Evolutionary conservation across 2,797 vertebrate species (phyloP).

Genomic region (Lutjanus campechanus): DNA sequence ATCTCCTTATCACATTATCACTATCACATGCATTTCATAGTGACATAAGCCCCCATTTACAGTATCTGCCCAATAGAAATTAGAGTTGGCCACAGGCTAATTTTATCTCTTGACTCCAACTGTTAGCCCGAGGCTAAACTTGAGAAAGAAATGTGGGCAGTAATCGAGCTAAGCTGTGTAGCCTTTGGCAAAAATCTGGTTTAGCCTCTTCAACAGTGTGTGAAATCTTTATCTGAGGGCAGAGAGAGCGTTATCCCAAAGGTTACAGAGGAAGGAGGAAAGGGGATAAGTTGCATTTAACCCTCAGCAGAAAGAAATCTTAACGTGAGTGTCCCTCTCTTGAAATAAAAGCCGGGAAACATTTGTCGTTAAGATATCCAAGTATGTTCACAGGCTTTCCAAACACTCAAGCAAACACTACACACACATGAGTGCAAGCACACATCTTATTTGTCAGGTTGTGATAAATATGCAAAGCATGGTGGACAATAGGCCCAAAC

Average conservation of each 20-base stretch:
- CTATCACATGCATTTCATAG: constrained; percentile 54
- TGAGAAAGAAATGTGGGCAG: constrained; percentile 53
- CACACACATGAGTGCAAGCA: constrained; percentile 2
- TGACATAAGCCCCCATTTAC: constrained; percentile 54
- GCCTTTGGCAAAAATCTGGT: constrained; percentile 60
- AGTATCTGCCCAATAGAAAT: constrained; percentile 51
- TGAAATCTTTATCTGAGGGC: constrained; percentile 38
- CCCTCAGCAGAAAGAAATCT: constrained; percentile 2
- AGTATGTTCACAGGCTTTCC: constrained; percentile 31
- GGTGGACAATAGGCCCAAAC: constrained; percentile 77
- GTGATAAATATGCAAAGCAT: constrained; percentile 84
- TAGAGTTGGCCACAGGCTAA: constrained; percentile 63
- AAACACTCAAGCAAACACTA: constrained; percentile 24
- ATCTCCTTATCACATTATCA: constrained; percentile 66
- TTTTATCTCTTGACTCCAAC: constrained; percentile 65
- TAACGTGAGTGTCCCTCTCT: constrained; percentile 7
- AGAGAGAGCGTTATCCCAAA: constrained; percentile 11
- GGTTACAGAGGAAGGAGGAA: not conserved
- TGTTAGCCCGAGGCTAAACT: constrained; percentile 65
- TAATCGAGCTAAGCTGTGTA: constrained; percentile 59
- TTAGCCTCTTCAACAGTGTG: constrained; percentile 33
- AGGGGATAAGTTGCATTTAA: constrained; percentile 20
- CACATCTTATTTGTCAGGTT: constrained; percentile 70
- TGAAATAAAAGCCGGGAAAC: constrained; percentile 29
- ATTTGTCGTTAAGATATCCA: constrained; percentile 47